Percentiles rank a stretch among this genome's conserved stretches.
These are phyloP conservation scores for Heliconius charithonia DNA, from an alignment of 2,888 invertebrate species.

Conservation along the genomic window DNA sequence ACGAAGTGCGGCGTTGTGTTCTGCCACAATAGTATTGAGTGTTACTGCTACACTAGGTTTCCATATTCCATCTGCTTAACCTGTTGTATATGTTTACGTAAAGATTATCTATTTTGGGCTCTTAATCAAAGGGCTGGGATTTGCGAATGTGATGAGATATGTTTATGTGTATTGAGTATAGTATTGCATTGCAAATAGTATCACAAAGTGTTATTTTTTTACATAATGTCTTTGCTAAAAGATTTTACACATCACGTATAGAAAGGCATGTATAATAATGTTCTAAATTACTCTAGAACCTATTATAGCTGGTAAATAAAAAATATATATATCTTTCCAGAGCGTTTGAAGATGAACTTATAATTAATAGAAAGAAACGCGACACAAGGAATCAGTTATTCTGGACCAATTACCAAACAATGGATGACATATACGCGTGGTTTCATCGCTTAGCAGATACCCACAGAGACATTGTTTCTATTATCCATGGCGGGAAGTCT, in stretches of 20 bases:
- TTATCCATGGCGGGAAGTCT: slow-evolving; percentile 77
- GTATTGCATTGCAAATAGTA: too few relatives aligned
- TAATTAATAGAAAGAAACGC: slow-evolving; percentile 63
- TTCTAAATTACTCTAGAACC: neutral
- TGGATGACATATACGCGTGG: slow-evolving; percentile 82
- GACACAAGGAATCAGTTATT: slow-evolving; percentile 63
- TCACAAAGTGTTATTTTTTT: too few relatives aligned
- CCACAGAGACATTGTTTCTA: slow-evolving; percentile 60
- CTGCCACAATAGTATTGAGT: too few relatives aligned
- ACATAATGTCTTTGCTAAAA: too few relatives aligned
- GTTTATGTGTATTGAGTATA: neutral
- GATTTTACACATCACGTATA: too few relatives aligned
- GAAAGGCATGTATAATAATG: too few relatives aligned
- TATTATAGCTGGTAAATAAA: neutral
- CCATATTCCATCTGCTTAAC: too few relatives aligned
- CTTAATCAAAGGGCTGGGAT: neutral
- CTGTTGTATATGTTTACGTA: too few relatives aligned
- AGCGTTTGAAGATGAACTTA: slow-evolving; percentile 67
- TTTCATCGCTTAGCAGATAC: slow-evolving; percentile 65
- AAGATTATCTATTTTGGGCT: neutral
- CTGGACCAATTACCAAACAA: slow-evolving; percentile 72
- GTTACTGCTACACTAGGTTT: too few relatives aligned
- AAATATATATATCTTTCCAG: slow-evolving; percentile 56
- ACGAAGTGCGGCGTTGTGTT: too few relatives aligned
- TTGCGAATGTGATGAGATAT: neutral